A percentile compares a stretch with the other conserved stretches of the same genome.
Evolutionary conservation across 2,113 vertebrate genomes (phyloP).

Genomic region (Eudorcas thomsonii): DNA sequence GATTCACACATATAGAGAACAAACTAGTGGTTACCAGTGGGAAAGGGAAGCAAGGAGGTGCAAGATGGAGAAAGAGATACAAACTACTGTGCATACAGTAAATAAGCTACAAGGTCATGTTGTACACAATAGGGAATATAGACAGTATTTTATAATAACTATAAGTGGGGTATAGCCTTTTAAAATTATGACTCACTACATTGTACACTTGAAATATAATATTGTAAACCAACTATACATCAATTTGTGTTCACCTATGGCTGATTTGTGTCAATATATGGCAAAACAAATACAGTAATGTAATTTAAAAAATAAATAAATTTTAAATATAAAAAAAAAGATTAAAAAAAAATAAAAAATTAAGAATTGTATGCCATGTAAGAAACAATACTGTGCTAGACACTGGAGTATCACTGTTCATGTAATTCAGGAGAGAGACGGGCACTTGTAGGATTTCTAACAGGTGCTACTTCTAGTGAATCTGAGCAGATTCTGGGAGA

Average conservation of each 20-base stretch:
- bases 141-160: background rate
- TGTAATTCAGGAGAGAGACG: accelerated
- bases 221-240: background rate
- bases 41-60: background rate
- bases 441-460: background rate
- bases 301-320: too few species aligned
- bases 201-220: background rate
- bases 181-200: background rate
- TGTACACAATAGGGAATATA: background rate
- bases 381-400: accelerated
- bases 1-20: background rate
- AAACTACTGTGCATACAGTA: background rate
- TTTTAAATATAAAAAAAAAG: too few species aligned
- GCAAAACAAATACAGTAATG: too few species aligned
- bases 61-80: background rate
- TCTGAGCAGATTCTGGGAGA: background rate
- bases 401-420: background rate
- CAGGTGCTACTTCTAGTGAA: accelerated
- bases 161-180: background rate
- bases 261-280: too few species aligned
- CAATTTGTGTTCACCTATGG: too few species aligned
- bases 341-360: too few species aligned
- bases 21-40: background rate
- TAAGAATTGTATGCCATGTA: background rate
- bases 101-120: background rate